A percentile compares a stretch with the other conserved stretches of the same genome.
Evolutionary conservation across 2,888 invertebrate species (phyloP).

Genomic region (Patella caerulea): DNA sequence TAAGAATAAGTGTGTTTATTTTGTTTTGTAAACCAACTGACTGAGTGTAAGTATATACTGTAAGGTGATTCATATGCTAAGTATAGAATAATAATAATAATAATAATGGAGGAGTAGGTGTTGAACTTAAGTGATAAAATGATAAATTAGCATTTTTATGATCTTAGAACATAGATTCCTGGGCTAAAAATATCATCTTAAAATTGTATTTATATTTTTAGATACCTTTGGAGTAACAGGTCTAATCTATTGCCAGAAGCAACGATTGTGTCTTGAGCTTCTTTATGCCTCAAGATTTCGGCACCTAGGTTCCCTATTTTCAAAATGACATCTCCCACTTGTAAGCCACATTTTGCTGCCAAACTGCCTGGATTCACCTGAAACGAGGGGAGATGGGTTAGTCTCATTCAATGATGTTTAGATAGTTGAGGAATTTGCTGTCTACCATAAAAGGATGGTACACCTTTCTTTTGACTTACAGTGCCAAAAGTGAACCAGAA

Average conservation of each 20-base stretch:
- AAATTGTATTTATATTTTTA: neutral
- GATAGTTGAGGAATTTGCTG: conserved; percentile 19
- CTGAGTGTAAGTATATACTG: too few relatives aligned
- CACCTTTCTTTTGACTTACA: neutral
- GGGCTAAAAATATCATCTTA: too few relatives aligned
- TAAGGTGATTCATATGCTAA: too few relatives aligned
- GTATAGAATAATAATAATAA: too few relatives aligned
- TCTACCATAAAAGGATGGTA: conserved; percentile 26
- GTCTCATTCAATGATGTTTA: conserved; percentile 10
- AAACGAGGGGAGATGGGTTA: conserved; percentile 30
- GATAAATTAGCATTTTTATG: too few relatives aligned
- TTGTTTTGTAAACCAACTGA: too few relatives aligned
- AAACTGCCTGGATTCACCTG: conserved; percentile 70
- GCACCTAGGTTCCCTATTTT: conserved; percentile 65
- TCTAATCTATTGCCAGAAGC: conserved; percentile 67
- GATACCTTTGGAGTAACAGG: conserved; percentile 66
- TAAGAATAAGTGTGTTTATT: too few relatives aligned
- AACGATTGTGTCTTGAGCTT: conserved; percentile 68
- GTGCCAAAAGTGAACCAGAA: conserved; percentile 1
- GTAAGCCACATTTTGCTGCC: conserved; percentile 69
- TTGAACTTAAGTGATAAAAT: too few relatives aligned
- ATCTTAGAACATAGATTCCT: too few relatives aligned
- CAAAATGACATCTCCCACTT: conserved; percentile 68
- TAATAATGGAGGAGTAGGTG: too few relatives aligned
- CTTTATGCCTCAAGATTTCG: conserved; percentile 64